Evolutionary conservation across 2,113 vertebrate species (phyloP).

Genomic region (Xiphophorus hellerii): DNA sequence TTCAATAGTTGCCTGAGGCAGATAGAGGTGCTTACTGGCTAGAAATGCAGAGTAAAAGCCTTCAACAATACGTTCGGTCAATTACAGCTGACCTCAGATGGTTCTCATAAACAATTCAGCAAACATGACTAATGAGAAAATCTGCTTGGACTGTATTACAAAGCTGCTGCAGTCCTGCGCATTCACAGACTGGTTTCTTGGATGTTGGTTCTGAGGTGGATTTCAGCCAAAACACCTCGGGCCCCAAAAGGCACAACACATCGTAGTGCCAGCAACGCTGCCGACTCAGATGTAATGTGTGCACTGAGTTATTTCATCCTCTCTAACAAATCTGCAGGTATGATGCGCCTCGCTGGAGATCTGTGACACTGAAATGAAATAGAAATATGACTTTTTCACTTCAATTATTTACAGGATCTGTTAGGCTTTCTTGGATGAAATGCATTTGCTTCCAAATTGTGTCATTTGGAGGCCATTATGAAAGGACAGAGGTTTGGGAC

Average conservation of each 20-base stretch:
- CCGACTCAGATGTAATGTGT: conserved; percentile 62
- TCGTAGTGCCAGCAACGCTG: conserved; percentile 65
- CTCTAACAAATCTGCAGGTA: conserved; percentile 46
- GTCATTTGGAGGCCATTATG: not conserved
- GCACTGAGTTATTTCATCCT: conserved; percentile 46
- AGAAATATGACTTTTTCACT: conserved; percentile 6
- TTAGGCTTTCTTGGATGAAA: conserved; percentile 14
- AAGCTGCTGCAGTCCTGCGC: conserved; percentile 46
- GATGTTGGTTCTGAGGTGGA: conserved; percentile 71
- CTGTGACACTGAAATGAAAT: conserved; percentile 15
- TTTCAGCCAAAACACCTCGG: conserved; percentile 61
- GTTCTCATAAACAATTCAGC: conserved; percentile 68
- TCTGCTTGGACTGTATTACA: conserved; percentile 44
- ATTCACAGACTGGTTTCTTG: conserved; percentile 62
- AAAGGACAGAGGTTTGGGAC: conserved; percentile 15
- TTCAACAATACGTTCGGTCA: conserved; percentile 38
- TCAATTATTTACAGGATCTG: conserved; percentile 5
- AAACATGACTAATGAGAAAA: conserved; percentile 66
- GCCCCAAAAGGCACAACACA: conserved; percentile 56
- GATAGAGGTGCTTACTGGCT: conserved; percentile 42
- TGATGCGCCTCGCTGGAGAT: conserved; percentile 35
- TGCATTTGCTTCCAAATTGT: not conserved
- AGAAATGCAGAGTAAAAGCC: conserved; percentile 46
- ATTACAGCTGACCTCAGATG: conserved; percentile 56
- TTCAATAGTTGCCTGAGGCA: conserved; percentile 48